Percentiles rank a stretch among this genome's conserved stretches.
Evolutionary conservation across 2,797 vertebrate species (phyloP).

Genomic region (Rhinoraja longicauda): DNA sequence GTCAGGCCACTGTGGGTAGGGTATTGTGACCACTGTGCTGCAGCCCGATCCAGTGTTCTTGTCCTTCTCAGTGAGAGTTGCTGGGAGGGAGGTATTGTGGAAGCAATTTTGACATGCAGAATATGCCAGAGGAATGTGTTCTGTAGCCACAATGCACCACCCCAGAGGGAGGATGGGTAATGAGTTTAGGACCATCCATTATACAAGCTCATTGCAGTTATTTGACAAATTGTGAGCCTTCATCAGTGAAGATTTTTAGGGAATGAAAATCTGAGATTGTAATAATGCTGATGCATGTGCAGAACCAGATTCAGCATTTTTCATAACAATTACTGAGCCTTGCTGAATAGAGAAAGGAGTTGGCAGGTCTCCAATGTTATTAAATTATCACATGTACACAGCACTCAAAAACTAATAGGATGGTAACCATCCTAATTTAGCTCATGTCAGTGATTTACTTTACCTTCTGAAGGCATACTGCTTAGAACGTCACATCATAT

Average conservation of each 20-base stretch:
- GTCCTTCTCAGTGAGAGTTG: no score
- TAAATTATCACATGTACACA: constrained; percentile 12
- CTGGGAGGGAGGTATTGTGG: neutral
- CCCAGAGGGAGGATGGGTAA: neutral
- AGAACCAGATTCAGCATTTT: neutral
- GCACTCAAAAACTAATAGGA: neutral
- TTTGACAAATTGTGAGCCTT: neutral
- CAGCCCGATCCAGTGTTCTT: no score
- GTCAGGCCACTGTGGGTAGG: no score
- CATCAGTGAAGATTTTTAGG: neutral
- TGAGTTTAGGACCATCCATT: neutral
- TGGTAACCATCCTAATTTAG: neutral
- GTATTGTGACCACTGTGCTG: no score
- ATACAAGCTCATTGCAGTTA: neutral
- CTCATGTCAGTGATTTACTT: neutral
- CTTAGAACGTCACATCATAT: neutral
- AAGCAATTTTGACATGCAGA: neutral
- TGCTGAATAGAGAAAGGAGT: neutral
- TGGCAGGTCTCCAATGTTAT: neutral
- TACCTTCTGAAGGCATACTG: neutral
- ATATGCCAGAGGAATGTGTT: neutral
- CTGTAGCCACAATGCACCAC: neutral
- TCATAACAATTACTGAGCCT: neutral
- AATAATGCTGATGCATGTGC: neutral
- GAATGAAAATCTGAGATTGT: neutral